A percentile compares a stretch with the other conserved stretches of the same genome.
phyloP scores from a whole-genome alignment of 1,140 invertebrate genomes.

The Magallana ariakensis region DNA sequence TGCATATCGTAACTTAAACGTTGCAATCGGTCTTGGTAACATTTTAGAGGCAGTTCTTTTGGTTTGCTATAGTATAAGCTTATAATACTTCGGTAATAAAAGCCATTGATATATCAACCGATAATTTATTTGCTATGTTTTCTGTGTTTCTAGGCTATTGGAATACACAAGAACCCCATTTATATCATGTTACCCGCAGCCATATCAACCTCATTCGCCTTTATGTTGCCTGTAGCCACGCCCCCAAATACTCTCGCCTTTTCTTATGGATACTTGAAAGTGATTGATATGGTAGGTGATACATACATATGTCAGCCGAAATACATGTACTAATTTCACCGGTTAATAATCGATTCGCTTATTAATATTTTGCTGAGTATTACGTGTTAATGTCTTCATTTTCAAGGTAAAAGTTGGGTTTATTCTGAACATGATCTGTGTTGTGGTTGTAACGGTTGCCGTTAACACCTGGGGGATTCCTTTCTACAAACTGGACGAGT shows the following conservation, averaged over 20 bases:
- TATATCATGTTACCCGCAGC: constrained; percentile 93
- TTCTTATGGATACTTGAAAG: constrained; percentile 78
- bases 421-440: constrained; percentile 88
- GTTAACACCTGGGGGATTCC: constrained; percentile 84
- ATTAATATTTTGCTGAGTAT: background rate
- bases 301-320: background rate
- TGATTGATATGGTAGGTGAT: constrained; percentile 78
- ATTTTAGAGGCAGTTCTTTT: too few relatives aligned
- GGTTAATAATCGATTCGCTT: background rate
- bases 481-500: constrained; percentile 70
- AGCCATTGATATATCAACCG: too few relatives aligned
- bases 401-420: constrained; percentile 86
- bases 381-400: too few relatives aligned
- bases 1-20: too few relatives aligned
- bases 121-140: too few relatives aligned
- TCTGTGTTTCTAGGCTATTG: constrained; percentile 85
- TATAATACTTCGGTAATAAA: too few relatives aligned
- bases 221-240: constrained; percentile 89
- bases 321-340: too few relatives aligned
- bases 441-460: constrained; percentile 84
- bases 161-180: constrained; percentile 87
- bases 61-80: too few relatives aligned
- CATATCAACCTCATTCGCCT: constrained; percentile 88
- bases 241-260: constrained; percentile 96
- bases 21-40: too few relatives aligned